Conservation (phyloP, 2,797 vertebrate genomes). For the Australoheros facetus region DNA sequence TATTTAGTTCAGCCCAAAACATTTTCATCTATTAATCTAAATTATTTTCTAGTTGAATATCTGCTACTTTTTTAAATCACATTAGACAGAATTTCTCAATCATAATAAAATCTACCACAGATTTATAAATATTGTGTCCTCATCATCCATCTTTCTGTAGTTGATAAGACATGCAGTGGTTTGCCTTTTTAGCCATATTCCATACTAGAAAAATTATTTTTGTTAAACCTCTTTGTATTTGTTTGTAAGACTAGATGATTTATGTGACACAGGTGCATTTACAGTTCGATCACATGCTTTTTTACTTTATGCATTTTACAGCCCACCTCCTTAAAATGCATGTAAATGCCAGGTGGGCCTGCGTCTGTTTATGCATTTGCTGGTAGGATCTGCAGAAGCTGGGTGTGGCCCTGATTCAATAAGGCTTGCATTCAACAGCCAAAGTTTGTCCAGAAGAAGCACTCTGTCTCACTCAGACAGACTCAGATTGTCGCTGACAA, state of each 20-base stretch:
- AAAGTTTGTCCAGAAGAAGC: constrained; percentile 33
- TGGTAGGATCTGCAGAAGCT: constrained; percentile 26
- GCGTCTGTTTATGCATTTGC: neutral
- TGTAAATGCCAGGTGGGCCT: constrained; percentile 22
- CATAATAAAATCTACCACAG: neutral
- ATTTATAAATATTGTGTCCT: neutral
- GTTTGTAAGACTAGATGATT: constrained; percentile 18
- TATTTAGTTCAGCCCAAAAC: neutral
- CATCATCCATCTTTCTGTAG: neutral
- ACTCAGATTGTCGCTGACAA: constrained; percentile 63
- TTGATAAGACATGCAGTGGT: neutral
- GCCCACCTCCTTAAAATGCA: neutral
- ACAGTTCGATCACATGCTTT: constrained; percentile 15
- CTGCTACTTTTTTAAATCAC: neutral
- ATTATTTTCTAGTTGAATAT: neutral
- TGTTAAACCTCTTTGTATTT: neutral
- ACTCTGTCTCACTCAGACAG: constrained; percentile 44
- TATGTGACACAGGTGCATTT: constrained; percentile 3
- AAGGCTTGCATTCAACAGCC: constrained; percentile 17
- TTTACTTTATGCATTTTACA: neutral
- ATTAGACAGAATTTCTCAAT: neutral
- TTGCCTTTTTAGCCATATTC: neutral
- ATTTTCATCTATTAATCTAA: neutral
- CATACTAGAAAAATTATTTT: neutral
- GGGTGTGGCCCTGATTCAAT: constrained; percentile 59